A percentile compares a stretch with the other conserved stretches of the same genome.
phyloP scores from a whole-genome alignment of 1,140 invertebrate genomes.

The Aphidius gifuensis region DNA sequence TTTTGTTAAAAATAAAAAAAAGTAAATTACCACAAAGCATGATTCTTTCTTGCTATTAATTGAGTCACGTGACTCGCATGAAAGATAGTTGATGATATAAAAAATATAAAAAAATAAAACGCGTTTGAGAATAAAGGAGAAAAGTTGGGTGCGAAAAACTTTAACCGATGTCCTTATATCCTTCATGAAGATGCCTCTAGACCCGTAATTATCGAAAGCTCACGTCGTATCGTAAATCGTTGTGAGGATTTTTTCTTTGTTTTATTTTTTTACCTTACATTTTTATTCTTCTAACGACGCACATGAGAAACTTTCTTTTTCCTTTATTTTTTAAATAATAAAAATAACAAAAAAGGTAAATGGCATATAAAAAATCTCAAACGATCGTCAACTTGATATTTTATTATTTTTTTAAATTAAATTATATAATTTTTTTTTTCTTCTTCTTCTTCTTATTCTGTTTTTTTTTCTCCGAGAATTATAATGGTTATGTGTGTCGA shows the following conservation, averaged over 20 bases:
- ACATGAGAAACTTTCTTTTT: slow-evolving; percentile 3
- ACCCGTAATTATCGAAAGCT: slow-evolving; percentile 8
- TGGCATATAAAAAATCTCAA: neutral
- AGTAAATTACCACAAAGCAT: neutral
- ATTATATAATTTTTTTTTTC: slow-evolving; percentile 2
- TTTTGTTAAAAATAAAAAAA: neutral
- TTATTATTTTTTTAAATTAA: slow-evolving; percentile 3
- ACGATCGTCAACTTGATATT: slow-evolving; percentile 2
- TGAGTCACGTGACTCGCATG: slow-evolving; percentile 5
- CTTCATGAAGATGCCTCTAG: neutral
- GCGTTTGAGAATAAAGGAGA: neutral
- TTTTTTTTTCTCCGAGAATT: too few species aligned
- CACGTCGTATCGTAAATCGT: slow-evolving; percentile 10
- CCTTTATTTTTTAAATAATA: neutral
- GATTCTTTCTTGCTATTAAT: slow-evolving; percentile 3
- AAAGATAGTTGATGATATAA: neutral
- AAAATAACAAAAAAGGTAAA: neutral
- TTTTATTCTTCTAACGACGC: neutral
- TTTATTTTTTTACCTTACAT: too few species aligned
- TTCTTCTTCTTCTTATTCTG: neutral
- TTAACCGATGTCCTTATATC: slow-evolving; percentile 6
- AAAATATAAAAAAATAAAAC: neutral
- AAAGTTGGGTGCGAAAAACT: slow-evolving; percentile 1
- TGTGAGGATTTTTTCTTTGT: neutral
- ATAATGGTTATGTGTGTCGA: neutral